Percentiles rank a stretch among this genome's conserved stretches.
These are phyloP conservation scores for Notarius lentiginosus DNA, from an alignment of 2,113 vertebrate species.

Conservation along the genomic window DNA sequence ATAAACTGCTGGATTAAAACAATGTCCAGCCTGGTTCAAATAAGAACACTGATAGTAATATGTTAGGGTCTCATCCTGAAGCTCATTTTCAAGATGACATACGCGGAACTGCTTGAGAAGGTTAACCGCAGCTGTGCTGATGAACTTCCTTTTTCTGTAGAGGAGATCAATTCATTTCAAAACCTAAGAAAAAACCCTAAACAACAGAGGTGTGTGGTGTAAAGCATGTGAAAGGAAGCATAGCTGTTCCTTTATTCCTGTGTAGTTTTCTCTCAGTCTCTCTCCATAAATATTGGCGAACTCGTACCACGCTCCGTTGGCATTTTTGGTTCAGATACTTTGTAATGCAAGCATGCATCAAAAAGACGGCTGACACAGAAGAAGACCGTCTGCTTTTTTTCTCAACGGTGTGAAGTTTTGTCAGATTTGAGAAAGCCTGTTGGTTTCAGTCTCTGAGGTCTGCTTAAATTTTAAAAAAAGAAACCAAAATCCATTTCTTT, in stretches of 20 bases:
- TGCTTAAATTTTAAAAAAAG: conserved; percentile 16
- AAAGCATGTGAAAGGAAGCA: neutral
- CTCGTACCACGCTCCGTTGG: neutral
- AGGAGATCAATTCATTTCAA: neutral
- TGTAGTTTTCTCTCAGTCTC: neutral
- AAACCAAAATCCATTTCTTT: conserved; percentile 22
- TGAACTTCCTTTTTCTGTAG: neutral
- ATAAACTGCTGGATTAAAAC: neutral
- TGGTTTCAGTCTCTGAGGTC: conserved; percentile 15
- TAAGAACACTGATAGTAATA: neutral
- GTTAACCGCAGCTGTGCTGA: neutral
- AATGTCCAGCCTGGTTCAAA: neutral
- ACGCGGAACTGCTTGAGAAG: neutral
- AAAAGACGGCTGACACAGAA: conserved; percentile 1
- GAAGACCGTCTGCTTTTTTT: neutral
- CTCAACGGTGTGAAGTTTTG: neutral
- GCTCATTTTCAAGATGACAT: neutral
- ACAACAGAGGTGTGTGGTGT: neutral
- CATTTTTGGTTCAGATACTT: neutral
- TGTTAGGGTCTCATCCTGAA: neutral
- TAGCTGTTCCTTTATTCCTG: neutral
- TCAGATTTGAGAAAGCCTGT: neutral
- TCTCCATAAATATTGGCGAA: conserved; percentile 5
- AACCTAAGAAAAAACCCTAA: neutral
- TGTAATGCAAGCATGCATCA: neutral